Evolutionary conservation across 1,140 invertebrate genomes (phyloP), one percentile per base, ranked within the genome.

Genomic region (Prorops nasuta): DNA sequence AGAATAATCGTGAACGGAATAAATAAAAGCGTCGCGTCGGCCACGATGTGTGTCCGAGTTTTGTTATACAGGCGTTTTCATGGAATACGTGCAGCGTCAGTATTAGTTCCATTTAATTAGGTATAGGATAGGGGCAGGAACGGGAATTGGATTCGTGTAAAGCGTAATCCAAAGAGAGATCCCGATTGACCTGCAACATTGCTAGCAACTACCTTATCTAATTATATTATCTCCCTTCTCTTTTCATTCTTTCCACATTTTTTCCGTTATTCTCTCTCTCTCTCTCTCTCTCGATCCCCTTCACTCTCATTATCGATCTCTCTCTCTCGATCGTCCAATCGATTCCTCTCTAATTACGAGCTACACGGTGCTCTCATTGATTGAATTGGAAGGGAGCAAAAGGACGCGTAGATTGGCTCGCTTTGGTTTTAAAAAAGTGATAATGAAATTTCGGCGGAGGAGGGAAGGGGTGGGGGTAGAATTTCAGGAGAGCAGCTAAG

Each of bases 61-160:
- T 44, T 28, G n/a, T n/a, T n/a, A 45, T 45, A 48, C 21, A 57
- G 46, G 38, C 43, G 47, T 50, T 64, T 58, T 54, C 54, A 54
- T 28, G 42, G 51, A 38, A 38, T 58, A 62, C 54, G 56, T 51
- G 60, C 57, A 49, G 40, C 32, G 51, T 49, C 39, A 17, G 58
- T 63, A 64, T 67, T 66, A 67, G 50, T 63, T 67, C 57, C 64
- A 60, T 54, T 68, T 69, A 69, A 69, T 69, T 69, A 69, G 64
- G 51, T 54, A 58, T 58, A 45, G n/a, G 22, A 7, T 7, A 7
- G 34, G 49, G 52, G 47, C 56, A 52, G 49, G 46, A 22, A 51
- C 24, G 42, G 56, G 43, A 44, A 43, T 65, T 61, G 62, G 50
- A 64, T 58, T 53, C 62, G 51, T 61, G 64, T 67, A 64, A 58